Percentiles rank a stretch among this genome's conserved stretches.
phyloP scores from a whole-genome alignment of 2,113 vertebrate genomes.

The Solenodon paradoxus region DNA sequence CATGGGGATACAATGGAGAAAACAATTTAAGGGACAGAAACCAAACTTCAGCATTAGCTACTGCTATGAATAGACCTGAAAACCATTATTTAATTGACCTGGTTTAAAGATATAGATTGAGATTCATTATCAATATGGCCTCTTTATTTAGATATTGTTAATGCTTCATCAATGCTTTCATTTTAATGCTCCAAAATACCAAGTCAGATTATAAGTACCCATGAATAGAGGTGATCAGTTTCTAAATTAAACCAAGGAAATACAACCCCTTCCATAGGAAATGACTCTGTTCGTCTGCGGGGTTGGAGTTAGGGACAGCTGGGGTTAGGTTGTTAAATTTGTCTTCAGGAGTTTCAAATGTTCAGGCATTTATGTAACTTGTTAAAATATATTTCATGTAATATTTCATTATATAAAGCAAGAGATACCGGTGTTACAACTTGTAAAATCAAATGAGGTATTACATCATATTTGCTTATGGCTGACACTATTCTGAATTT shows the following conservation, averaged over 20 bases:
- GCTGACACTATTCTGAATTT: neutral
- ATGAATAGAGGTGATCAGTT: fast-evolving
- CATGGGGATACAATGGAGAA: neutral
- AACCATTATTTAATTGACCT: neutral
- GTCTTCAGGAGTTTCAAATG: neutral
- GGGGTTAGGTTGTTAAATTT: neutral
- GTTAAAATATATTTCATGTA: neutral
- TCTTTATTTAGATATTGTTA: neutral
- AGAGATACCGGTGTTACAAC: neutral
- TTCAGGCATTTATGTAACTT: neutral
- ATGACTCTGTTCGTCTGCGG: neutral
- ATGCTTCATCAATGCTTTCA: neutral
- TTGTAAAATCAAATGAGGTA: neutral
- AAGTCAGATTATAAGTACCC: neutral
- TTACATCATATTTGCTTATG: neutral
- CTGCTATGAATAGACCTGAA: neutral
- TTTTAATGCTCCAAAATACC: neutral
- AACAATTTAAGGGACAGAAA: neutral
- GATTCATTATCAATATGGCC: neutral
- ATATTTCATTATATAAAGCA: neutral
- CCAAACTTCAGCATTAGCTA: neutral
- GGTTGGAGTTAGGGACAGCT: neutral
- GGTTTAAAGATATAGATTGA: neutral
- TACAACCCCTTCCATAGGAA: neutral
- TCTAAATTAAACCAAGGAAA: neutral